phyloP scores from a whole-genome alignment of 1,140 invertebrate species.

The Agrypnia vestita region DNA sequence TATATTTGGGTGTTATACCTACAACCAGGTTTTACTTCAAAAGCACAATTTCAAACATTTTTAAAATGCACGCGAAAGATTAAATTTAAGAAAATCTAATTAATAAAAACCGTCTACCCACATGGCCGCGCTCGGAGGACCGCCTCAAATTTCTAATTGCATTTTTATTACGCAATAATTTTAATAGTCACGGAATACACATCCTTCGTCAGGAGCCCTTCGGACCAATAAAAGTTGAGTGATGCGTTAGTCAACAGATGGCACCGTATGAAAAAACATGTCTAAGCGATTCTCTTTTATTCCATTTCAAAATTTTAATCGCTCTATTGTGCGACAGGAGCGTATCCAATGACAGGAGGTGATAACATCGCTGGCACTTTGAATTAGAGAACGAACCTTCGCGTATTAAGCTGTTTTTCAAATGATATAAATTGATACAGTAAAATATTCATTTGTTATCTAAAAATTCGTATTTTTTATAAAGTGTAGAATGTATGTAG shows the following conservation, averaged over 20 bases:
- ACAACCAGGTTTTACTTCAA: too few relatives aligned
- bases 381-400: too few relatives aligned
- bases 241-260: constrained; percentile 40
- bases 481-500: too few relatives aligned
- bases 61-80: too few relatives aligned
- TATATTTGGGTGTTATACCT: too few relatives aligned
- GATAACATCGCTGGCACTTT: neutral
- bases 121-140: neutral
- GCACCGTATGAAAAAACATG: neutral
- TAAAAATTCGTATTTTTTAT: too few relatives aligned
- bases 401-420: too few relatives aligned
- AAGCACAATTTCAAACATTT: too few relatives aligned
- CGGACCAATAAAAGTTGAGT: constrained; percentile 34
- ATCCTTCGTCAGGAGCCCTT: neutral
- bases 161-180: constrained; percentile 5
- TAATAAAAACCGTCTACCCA: neutral
- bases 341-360: constrained; percentile 21
- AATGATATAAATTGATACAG: too few relatives aligned
- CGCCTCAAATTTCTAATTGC: constrained; percentile 29
- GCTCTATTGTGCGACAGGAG: constrained; percentile 7
- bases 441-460: too few relatives aligned
- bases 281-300: constrained; percentile 26
- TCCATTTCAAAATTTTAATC: constrained; percentile 36
- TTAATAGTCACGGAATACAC: neutral
- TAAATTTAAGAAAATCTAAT: too few relatives aligned